A percentile compares a stretch with the other conserved stretches of the same genome.
Evolutionary conservation across 2,888 invertebrate species (phyloP).

Genomic region (Diadegma fenestrale): DNA sequence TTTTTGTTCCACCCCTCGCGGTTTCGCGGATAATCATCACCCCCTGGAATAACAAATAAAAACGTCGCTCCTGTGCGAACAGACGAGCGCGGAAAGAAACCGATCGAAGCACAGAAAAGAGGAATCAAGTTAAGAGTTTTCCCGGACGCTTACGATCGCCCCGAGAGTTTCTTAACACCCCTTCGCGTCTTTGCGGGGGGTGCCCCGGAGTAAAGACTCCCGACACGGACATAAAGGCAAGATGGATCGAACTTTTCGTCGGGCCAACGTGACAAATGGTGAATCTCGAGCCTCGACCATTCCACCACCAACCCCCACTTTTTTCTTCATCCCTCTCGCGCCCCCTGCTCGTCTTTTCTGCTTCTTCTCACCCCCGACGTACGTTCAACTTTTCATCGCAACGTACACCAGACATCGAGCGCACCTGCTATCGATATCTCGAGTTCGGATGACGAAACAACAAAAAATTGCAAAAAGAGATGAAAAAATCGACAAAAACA

Average conservation of each 20-base stretch:
- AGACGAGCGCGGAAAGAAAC: neutral
- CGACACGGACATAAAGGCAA: conserved; percentile 75
- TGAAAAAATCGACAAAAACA: conserved; percentile 45
- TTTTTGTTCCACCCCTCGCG: neutral
- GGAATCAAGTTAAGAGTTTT: conserved; percentile 18
- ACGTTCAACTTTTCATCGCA: conserved; percentile 7
- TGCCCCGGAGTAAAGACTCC: conserved; percentile 62
- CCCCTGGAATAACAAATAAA: conserved; percentile 3
- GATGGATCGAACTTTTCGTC: conserved; percentile 76
- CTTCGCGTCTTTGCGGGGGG: conserved; percentile 10
- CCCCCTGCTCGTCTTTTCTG: too few relatives aligned
- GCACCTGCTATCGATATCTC: conserved; percentile 64
- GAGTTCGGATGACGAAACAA: neutral
- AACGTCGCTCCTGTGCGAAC: neutral
- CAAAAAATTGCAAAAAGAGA: neutral
- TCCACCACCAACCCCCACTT: conserved; percentile 19
- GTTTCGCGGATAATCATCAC: neutral
- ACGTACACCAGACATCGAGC: conserved; percentile 27
- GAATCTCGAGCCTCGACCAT: conserved; percentile 53
- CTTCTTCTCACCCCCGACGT: conserved; percentile 24
- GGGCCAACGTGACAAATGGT: conserved; percentile 73
- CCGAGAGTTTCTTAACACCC: conserved; percentile 64
- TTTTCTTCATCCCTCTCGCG: neutral
- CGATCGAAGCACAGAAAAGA: neutral
- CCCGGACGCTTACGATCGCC: conserved; percentile 62